Evolutionary conservation across 2,113 vertebrate genomes (phyloP), one percentile per base, ranked within the genome.

Genomic region (Mugil cephalus): DNA sequence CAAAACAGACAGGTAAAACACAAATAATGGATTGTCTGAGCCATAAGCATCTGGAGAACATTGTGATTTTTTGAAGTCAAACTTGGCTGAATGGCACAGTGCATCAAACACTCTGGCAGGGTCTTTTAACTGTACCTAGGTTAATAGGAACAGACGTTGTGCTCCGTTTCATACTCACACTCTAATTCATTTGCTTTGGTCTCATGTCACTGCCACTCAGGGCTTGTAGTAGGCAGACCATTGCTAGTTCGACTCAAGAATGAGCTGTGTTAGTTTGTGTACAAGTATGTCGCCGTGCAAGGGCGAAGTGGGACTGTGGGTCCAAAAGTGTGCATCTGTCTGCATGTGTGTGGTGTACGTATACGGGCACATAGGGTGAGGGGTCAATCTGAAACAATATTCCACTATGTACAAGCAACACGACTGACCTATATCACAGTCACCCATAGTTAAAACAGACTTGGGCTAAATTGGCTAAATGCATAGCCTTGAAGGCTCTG

Each of bases 161-260:
- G 76, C 80, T 79, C 77, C 12, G 51, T 88, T 88, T 89, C 87
- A 81, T 86, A 70, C 84, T 77, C 69, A n/a, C 74, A 77, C 81
- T 76, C 77, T 82, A 84, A 92, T 90, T 89, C 66, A 85, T 89
- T 90, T 89, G 86, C 91, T 93, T 91, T 86, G 83, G 87, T 91
- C 90, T 83, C 86, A 86, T 91, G 91, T 94, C 92, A 90, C 65
- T 61, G 76, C 78, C 89, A 85, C 87, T 93, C 89, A 89, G 66
- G 56, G 35, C 79, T 88, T 90, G 89, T 76, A 83, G 70, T 80
- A 81, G 19, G 59, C 90, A 92, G 89, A 74, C 76, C 56, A 48
- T 42, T 46, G 19, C 77, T 36, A 30, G 36, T 61, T 66, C 60
- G 63, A 61, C 59, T 62, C 38, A 55, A 55, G 56, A 78, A 72